A percentile compares a stretch with the other conserved stretches of the same genome.
Conservation (phyloP, 2,113 vertebrate species). For the Syngnathoides biaculeatus region DNA sequence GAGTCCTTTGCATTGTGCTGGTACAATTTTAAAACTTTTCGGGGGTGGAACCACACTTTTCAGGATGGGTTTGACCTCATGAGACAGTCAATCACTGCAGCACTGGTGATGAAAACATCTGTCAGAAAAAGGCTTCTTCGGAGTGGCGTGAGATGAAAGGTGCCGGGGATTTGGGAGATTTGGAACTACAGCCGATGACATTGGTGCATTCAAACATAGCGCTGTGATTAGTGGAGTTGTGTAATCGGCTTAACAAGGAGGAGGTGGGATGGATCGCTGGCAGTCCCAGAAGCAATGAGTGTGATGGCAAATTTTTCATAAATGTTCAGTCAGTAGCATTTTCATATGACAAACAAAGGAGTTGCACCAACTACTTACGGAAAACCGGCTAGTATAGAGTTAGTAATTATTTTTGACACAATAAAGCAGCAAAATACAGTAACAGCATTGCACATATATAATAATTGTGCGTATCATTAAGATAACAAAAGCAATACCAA, state of each 20-base stretch:
- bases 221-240: conserved; percentile 63
- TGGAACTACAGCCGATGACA: conserved; percentile 57
- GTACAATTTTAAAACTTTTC: conserved; percentile 18
- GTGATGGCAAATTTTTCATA: conserved; percentile 1
- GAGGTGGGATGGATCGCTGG: conserved; percentile 50
- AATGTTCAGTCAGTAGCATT: background rate
- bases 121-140: conserved; percentile 41
- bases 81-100: background rate
- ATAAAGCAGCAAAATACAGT: background rate
- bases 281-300: background rate
- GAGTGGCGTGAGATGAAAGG: conserved; percentile 64
- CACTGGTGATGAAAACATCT: conserved; percentile 62
- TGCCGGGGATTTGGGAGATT: conserved; percentile 65
- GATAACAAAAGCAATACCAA: too few relatives aligned
- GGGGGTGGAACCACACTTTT: conserved; percentile 7
- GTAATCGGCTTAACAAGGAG: conserved; percentile 70
- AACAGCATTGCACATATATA: background rate
- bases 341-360: background rate
- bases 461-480: too few relatives aligned
- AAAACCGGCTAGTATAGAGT: background rate
- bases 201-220: conserved; percentile 56
- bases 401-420: background rate
- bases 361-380: background rate
- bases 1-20: conserved; percentile 22
- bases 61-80: background rate